Conservation (phyloP, 1,140 invertebrate species). For the Subanguina moxae region DNA sequence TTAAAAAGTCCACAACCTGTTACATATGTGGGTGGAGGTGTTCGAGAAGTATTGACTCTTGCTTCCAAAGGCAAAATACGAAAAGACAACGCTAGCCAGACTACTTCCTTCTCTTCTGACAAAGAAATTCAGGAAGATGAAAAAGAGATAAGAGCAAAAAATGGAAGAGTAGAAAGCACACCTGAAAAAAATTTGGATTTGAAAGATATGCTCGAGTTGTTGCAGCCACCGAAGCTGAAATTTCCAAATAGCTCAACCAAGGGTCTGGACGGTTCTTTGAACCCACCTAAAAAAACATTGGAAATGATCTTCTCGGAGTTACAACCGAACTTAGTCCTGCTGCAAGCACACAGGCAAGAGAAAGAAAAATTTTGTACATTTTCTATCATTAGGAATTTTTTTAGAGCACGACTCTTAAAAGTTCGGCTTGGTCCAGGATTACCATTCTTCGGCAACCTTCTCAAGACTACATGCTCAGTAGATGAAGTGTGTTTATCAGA, state of each 20-base stretch:
- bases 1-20: slow-evolving; percentile 18
- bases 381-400: slow-evolving; percentile 12
- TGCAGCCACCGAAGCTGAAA: slow-evolving; percentile 17
- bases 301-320: slow-evolving; percentile 44
- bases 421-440: slow-evolving; percentile 32
- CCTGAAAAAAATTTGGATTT: background rate
- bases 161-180: background rate
- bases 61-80: background rate
- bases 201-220: no score
- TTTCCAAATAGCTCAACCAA: slow-evolving; percentile 19
- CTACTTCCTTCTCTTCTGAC: background rate
- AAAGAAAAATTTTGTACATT: no score
- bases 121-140: background rate
- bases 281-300: slow-evolving; percentile 4
- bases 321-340: slow-evolving; percentile 23
- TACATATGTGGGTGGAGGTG: background rate
- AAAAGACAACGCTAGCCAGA: background rate
- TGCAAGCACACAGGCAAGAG: slow-evolving; percentile 39
- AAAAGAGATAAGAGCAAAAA: background rate
- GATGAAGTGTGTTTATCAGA: slow-evolving; percentile 48
- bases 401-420: slow-evolving; percentile 37
- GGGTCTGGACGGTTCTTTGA: background rate
- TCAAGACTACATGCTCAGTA: slow-evolving; percentile 30
- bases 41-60: background rate
- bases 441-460: slow-evolving; percentile 39